phyloP scores from a whole-genome alignment of 2,113 vertebrate genomes.

The Colinus virginianus region DNA sequence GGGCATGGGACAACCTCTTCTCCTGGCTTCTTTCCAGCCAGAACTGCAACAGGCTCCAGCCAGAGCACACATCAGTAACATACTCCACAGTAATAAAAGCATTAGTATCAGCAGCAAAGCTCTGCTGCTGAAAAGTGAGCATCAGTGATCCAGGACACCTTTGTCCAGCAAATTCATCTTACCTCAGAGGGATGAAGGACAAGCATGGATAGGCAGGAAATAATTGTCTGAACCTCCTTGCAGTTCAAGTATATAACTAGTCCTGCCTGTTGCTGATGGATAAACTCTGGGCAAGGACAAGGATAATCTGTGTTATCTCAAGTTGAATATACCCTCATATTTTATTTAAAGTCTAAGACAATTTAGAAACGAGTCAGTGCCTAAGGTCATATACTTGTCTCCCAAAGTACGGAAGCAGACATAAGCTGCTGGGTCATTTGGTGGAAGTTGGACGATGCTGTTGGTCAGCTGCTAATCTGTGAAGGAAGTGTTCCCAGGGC shows the following conservation, averaged over 20 bases:
- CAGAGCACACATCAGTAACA: neutral
- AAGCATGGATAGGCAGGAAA: neutral
- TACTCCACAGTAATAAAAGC: rapidly evolving
- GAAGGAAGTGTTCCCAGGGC: neutral
- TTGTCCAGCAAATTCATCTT: neutral
- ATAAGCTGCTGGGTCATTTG: neutral
- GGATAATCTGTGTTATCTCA: neutral
- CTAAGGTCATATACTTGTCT: neutral
- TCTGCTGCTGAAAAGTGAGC: neutral
- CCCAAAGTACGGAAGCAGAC: neutral
- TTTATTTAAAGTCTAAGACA: neutral
- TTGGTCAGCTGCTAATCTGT: neutral
- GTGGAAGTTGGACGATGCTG: neutral
- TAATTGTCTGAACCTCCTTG: neutral
- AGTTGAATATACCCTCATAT: neutral
- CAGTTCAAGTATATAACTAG: neutral
- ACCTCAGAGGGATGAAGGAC: neutral
- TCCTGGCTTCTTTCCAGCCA: neutral
- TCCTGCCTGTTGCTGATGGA: neutral
- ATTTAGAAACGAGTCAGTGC: neutral
- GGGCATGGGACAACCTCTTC: neutral
- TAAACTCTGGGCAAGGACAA: neutral
- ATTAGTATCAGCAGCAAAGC: rapidly evolving
- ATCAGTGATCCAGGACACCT: neutral
- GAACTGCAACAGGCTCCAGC: neutral